phyloP scores from a whole-genome alignment of 2,888 invertebrate genomes.

The Drosophila recens region DNA sequence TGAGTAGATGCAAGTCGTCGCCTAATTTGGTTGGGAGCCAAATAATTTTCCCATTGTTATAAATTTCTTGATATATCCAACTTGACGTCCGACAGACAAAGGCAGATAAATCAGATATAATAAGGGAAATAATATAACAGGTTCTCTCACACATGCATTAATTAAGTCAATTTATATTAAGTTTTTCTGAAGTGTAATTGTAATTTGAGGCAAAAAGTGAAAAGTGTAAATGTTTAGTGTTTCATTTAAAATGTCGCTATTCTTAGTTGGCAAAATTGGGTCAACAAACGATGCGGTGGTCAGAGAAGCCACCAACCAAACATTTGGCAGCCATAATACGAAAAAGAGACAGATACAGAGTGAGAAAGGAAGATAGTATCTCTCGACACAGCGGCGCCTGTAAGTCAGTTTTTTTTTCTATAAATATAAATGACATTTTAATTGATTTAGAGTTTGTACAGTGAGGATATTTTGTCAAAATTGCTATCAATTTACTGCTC shows the following conservation, averaged over 20 bases:
- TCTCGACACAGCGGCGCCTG: constrained; percentile 37
- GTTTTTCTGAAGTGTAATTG: constrained; percentile 26
- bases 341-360: constrained; percentile 10
- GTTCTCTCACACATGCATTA: constrained; percentile 5
- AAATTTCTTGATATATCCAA: constrained; percentile 53
- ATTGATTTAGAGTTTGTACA: constrained; percentile 61
- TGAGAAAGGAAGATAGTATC: constrained; percentile 11
- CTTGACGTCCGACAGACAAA: constrained; percentile 57
- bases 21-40: constrained; percentile 64
- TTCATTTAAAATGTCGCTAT: constrained; percentile 59
- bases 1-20: constrained; percentile 51
- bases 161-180: constrained; percentile 13
- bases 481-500: constrained; percentile 58
- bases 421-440: constrained; percentile 63
- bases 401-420: constrained; percentile 21
- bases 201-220: constrained; percentile 36
- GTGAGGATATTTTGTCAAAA: constrained; percentile 29
- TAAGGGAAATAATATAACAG: constrained; percentile 32
- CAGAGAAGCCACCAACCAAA: constrained; percentile 49
- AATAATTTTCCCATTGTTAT: constrained; percentile 60
- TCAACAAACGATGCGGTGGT: constrained; percentile 65
- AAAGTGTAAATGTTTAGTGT: constrained; percentile 15
- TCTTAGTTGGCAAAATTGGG: constrained; percentile 68
- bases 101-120: constrained; percentile 62
- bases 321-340: constrained; percentile 50